Conservation (phyloP, 2,797 vertebrate species). For the Rhodeus uyekii region DNA sequence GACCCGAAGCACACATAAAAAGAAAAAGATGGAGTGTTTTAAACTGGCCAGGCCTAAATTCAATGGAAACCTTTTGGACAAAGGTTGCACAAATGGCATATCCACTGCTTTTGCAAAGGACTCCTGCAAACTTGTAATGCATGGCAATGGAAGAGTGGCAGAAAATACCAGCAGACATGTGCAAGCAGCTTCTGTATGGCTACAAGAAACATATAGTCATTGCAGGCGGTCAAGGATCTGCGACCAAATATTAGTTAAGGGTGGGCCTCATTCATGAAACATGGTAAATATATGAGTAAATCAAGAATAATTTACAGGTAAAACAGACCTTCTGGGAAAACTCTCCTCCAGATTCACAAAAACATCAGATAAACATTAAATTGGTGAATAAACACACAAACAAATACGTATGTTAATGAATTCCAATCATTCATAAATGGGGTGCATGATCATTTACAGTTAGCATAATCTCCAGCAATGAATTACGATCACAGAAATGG, state of each 20-base stretch:
- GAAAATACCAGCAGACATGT: background rate
- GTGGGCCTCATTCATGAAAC: background rate
- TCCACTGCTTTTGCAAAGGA: background rate
- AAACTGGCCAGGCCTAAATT: background rate
- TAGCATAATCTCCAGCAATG: too few species aligned
- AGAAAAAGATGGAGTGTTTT: background rate
- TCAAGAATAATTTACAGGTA: too few species aligned
- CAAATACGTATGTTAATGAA: too few species aligned
- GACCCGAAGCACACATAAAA: background rate
- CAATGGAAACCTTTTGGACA: background rate
- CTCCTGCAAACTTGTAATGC: background rate
- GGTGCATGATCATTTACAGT: too few species aligned
- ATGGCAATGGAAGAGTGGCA: background rate
- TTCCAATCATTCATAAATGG: too few species aligned
- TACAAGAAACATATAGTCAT: background rate
- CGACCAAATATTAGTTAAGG: background rate
- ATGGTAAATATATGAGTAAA: too few species aligned
- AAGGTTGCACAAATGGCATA: too few species aligned
- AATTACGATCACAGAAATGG: too few species aligned
- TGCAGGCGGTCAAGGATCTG: background rate
- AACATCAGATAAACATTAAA: too few species aligned
- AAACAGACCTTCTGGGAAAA: too few species aligned
- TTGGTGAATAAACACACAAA: too few species aligned
- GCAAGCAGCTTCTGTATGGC: background rate
- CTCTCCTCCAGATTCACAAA: too few species aligned